Conservation (phyloP, 2,888 invertebrate species). For the Habroteleia sp. region DNA sequence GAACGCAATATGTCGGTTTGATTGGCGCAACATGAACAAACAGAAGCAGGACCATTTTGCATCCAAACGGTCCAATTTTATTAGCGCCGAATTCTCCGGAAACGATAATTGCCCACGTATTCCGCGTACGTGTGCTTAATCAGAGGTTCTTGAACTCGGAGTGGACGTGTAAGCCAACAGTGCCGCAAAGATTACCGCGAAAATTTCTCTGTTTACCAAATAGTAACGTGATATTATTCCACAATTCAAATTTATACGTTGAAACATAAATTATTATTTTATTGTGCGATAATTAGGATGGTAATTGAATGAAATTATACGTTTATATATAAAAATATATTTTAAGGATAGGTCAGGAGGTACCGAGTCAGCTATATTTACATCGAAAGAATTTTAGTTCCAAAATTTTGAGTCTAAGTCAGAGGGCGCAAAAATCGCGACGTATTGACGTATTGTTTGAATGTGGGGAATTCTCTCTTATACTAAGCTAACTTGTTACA, state of each 20-base stretch:
- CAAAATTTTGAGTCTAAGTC: too few species aligned
- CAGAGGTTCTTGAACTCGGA: slow-evolving; percentile 68
- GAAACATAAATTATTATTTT: slow-evolving; percentile 39
- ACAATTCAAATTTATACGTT: slow-evolving; percentile 45
- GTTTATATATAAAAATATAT: slow-evolving; percentile 11
- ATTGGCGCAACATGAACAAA: slow-evolving; percentile 9
- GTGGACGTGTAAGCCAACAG: slow-evolving; percentile 39
- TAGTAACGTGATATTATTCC: slow-evolving; percentile 45
- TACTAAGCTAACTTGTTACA: too few species aligned
- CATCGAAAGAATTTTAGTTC: too few species aligned
- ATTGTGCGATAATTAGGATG: slow-evolving; percentile 24
- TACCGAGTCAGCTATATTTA: too few species aligned
- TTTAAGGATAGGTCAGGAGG: too few species aligned
- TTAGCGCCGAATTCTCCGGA: slow-evolving; percentile 40
- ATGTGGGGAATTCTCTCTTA: too few species aligned
- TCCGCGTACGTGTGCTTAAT: slow-evolving; percentile 65
- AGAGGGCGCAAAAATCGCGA: too few species aligned
- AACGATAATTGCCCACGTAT: slow-evolving; percentile 67
- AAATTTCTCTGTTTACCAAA: slow-evolving; percentile 57
- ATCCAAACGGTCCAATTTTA: slow-evolving; percentile 26
- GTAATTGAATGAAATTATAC: slow-evolving; percentile 21
- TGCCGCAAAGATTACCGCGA: slow-evolving; percentile 62
- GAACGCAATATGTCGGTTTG: slow-evolving; percentile 1
- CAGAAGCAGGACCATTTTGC: slow-evolving; percentile 8
- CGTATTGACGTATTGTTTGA: too few species aligned